Conservation (phyloP, 2,113 vertebrate genomes). For the Ophiodon elongatus region DNA sequence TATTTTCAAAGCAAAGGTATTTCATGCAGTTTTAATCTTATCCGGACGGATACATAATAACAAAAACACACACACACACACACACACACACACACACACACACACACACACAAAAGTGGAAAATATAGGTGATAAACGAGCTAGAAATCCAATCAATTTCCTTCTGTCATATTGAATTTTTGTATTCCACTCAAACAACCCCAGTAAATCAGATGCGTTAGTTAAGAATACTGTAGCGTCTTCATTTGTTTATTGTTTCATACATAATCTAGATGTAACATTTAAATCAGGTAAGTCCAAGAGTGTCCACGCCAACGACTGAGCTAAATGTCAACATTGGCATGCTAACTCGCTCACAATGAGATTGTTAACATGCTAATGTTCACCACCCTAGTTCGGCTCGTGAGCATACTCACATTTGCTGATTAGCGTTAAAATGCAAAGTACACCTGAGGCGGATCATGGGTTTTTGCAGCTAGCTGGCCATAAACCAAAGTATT, state of each 20-base stretch:
- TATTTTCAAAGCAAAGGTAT: slow-evolving; percentile 3
- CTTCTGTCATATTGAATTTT: slow-evolving; percentile 32
- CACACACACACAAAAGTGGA: not conserved
- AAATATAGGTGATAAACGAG: not conserved
- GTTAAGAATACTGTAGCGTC: not conserved
- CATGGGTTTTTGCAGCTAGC: not conserved
- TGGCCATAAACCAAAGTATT: not conserved
- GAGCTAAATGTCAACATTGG: not conserved
- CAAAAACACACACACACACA: not conserved
- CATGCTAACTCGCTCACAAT: not conserved
- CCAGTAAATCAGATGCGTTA: not conserved
- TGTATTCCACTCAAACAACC: slow-evolving; percentile 6
- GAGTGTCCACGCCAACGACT: not conserved
- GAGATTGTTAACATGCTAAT: not conserved
- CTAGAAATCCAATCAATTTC: slow-evolving; percentile 20
- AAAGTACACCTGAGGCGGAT: not conserved
- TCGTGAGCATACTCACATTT: too few relatives aligned
- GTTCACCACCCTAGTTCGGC: not conserved
- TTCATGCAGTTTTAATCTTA: not conserved
- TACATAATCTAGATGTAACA: not conserved
- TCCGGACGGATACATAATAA: not conserved
- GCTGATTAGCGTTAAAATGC: not conserved
- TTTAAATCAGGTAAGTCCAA: not conserved
- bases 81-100: not conserved
- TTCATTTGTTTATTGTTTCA: not conserved